Percentiles rank a stretch among this genome's conserved stretches.
Conservation (phyloP, 2,888 invertebrate species). For the Fragum sueziense region DNA sequence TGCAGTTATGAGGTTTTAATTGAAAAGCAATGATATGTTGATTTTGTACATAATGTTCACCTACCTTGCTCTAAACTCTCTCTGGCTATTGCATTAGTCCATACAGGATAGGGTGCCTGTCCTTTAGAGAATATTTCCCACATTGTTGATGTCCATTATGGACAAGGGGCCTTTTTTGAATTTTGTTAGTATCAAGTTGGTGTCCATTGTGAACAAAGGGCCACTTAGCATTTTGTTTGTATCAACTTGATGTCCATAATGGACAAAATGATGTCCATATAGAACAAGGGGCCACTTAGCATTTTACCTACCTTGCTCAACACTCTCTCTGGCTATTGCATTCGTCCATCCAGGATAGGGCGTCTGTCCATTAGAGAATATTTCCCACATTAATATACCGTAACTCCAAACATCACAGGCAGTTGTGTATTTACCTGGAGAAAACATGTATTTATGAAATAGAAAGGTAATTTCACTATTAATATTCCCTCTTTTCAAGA, state of each 20-base stretch:
- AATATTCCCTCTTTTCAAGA: neutral
- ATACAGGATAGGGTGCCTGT: slow-evolving; percentile 95
- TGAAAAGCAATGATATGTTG: too few species aligned
- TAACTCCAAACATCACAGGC: slow-evolving; percentile 99
- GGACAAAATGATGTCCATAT: too few species aligned
- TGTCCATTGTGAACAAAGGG: too few species aligned
- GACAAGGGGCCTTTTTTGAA: too few species aligned
- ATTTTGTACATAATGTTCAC: too few species aligned
- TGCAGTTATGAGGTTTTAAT: too few species aligned
- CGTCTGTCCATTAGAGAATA: slow-evolving; percentile 95
- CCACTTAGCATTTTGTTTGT: too few species aligned
- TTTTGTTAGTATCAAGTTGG: too few species aligned
- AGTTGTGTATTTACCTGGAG: slow-evolving; percentile 94
- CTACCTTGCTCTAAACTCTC: slow-evolving; percentile 97
- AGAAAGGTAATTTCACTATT: neutral
- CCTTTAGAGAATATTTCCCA: slow-evolving; percentile 95
- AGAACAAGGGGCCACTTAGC: too few species aligned
- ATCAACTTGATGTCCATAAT: too few species aligned
- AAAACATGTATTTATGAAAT: neutral
- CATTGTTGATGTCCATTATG: too few species aligned
- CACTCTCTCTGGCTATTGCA: slow-evolving; percentile 95
- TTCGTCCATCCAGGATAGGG: slow-evolving; percentile 97
- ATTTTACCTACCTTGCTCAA: slow-evolving; percentile 94
- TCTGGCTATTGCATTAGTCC: slow-evolving; percentile 95
- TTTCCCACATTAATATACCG: slow-evolving; percentile 94